Conservation (phyloP, 2,888 invertebrate genomes). For the Antitype chi region DNA sequence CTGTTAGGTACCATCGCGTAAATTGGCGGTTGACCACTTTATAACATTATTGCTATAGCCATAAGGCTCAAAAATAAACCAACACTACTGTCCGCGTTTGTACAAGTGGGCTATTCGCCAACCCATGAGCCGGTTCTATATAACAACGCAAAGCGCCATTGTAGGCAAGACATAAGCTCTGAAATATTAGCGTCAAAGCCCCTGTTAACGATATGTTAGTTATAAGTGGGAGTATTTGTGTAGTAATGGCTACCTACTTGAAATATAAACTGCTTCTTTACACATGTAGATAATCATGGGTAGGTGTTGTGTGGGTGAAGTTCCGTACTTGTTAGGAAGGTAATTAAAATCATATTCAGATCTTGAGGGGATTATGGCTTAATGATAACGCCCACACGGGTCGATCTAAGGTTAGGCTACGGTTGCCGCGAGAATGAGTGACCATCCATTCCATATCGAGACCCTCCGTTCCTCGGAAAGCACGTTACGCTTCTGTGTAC, state of each 20-base stretch:
- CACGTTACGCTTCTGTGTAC: no score
- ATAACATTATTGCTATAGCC: no score
- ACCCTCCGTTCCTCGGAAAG: no score
- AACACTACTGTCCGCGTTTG: no score
- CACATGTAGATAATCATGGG: background rate
- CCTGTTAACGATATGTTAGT: background rate
- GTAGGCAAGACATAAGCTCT: background rate
- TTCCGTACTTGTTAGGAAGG: background rate
- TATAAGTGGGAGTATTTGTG: constrained; percentile 11
- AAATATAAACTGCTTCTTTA: constrained; percentile 3
- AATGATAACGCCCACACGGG: background rate
- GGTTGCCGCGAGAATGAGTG: background rate
- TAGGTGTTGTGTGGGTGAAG: constrained; percentile 12
- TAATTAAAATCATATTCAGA: background rate
- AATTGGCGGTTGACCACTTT: no score
- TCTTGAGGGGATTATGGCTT: background rate
- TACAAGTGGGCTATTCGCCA: constrained; percentile 7
- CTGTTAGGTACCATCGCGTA: background rate
- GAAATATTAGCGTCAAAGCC: constrained; percentile 23
- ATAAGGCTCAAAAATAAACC: no score
- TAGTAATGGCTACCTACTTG: constrained; percentile 4
- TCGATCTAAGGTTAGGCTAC: background rate
- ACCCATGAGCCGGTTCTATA: background rate
- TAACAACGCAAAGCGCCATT: background rate
- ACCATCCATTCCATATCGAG: no score